Conservation (phyloP, 2,113 vertebrate genomes). For the Pristiophorus japonicus region DNA sequence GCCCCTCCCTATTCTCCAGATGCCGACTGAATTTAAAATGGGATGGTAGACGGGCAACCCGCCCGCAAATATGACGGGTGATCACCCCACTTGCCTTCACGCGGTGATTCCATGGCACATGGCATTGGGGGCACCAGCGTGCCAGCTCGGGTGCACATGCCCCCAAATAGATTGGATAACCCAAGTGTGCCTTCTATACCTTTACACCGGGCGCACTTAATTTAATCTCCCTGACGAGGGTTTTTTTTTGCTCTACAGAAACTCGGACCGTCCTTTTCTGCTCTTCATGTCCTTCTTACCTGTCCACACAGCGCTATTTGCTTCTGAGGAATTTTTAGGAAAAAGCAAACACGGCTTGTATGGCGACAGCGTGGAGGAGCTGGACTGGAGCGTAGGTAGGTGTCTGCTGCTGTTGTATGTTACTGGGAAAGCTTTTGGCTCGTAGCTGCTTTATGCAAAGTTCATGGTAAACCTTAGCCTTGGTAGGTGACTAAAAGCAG, state of each 20-base stretch:
- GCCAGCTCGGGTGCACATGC: not conserved
- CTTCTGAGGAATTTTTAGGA: constrained; percentile 62
- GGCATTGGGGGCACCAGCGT: not conserved
- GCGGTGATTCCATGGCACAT: not conserved
- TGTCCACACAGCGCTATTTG: constrained; percentile 76
- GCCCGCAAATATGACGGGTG: not conserved
- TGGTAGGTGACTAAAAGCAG: not conserved
- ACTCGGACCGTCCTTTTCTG: constrained; percentile 60
- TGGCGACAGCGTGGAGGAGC: constrained; percentile 75
- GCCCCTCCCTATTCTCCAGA: too few relatives aligned
- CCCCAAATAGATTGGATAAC: not conserved
- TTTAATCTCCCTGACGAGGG: not conserved
- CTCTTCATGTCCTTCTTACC: constrained; percentile 74
- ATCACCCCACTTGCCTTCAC: not conserved
- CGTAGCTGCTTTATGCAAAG: not conserved
- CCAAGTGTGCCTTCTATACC: not conserved
- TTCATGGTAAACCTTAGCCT: not conserved
- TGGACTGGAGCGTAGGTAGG: constrained; percentile 86
- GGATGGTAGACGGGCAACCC: not conserved
- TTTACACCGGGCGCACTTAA: not conserved
- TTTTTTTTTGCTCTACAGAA: constrained; percentile 52
- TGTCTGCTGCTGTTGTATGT: not conserved
- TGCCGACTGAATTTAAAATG: not conserved
- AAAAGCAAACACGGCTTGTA: constrained; percentile 72
- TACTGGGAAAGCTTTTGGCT: not conserved